These are phyloP conservation scores for Pavo muticus DNA, from an alignment of 2,113 vertebrate species.

Conservation along the genomic window DNA sequence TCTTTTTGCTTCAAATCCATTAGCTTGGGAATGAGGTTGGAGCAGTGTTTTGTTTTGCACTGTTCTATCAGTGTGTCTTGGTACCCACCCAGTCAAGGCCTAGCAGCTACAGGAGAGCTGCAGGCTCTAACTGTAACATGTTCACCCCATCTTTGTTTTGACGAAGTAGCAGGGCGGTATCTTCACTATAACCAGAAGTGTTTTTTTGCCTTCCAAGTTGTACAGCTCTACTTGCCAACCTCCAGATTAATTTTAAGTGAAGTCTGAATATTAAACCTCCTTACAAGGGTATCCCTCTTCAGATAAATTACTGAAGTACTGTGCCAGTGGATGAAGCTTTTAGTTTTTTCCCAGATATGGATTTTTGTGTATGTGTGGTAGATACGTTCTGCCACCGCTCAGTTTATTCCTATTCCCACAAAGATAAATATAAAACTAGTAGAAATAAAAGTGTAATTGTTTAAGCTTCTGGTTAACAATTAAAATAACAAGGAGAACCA, in stretches of 20 bases:
- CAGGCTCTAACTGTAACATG: background rate
- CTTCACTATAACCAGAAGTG: background rate
- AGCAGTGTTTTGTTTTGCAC: background rate
- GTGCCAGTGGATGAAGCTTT: background rate
- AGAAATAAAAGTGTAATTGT: background rate
- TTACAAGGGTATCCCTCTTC: background rate
- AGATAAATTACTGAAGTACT: accelerated
- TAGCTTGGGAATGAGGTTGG: background rate
- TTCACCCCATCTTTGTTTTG: background rate
- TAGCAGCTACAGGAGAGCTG: background rate
- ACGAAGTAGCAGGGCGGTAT: background rate
- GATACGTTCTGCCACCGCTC: background rate
- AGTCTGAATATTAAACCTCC: background rate
- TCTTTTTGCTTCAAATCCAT: background rate
- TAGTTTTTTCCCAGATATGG: background rate
- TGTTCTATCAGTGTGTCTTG: background rate
- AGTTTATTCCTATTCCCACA: too few species aligned
- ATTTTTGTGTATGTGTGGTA: background rate
- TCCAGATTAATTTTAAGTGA: background rate
- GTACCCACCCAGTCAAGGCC: background rate
- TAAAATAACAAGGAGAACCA: background rate
- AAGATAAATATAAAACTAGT: background rate
- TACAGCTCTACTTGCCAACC: background rate
- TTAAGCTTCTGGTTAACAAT: background rate
- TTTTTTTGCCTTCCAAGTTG: background rate